Percentiles rank a stretch among this genome's conserved stretches.
Conservation (phyloP, 2,888 invertebrate species). For the Timema cristinae region DNA sequence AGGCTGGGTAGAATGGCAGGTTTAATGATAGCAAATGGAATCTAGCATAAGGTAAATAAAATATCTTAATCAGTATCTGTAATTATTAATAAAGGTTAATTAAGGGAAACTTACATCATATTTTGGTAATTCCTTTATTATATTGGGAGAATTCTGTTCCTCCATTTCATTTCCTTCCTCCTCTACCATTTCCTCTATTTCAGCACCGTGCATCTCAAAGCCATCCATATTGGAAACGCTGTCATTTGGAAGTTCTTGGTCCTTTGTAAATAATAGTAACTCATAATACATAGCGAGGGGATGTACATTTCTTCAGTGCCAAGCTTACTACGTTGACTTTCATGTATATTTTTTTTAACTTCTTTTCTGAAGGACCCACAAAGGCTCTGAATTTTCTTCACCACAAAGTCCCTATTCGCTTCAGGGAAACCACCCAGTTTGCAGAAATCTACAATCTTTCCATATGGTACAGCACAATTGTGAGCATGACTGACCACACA, state of each 20-base stretch:
- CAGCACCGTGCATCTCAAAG: no score
- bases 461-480: not conserved
- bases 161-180: no score
- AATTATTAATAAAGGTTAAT: no score
- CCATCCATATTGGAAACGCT: constrained; percentile 1
- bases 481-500: no score
- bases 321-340: not conserved
- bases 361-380: constrained; percentile 10
- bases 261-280: not conserved
- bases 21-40: not conserved
- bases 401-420: constrained; percentile 9
- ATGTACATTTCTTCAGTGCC: not conserved
- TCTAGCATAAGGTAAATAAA: not conserved
- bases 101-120: no score
- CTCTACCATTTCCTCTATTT: no score
- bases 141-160: no score
- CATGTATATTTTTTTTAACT: not conserved
- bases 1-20: not conserved
- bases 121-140: no score
- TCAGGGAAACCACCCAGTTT: constrained; percentile 10
- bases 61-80: no score
- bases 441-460: constrained; percentile 10
- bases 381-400: constrained; percentile 4
- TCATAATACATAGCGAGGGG: constrained; percentile 8
- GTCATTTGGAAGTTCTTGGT: not conserved